Evolutionary conservation across 2,797 vertebrate genomes (phyloP).

Genomic region (Eremophila alpestris): DNA sequence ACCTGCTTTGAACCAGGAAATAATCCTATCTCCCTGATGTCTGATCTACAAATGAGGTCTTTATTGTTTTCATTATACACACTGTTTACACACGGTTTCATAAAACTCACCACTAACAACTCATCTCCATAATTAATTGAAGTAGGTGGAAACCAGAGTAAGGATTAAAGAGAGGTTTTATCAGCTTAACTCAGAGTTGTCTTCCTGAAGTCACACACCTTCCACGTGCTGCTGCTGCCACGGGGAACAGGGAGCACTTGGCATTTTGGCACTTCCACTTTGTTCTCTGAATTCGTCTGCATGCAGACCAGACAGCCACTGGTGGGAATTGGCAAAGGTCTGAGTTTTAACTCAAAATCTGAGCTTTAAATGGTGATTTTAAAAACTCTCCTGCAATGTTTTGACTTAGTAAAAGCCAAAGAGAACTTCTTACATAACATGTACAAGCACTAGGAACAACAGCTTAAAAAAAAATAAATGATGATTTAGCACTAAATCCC

Average conservation of each 20-base stretch:
- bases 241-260: background rate
- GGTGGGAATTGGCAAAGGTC: background rate
- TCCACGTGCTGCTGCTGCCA: accelerated
- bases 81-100: background rate
- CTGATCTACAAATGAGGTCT: background rate
- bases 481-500: background rate
- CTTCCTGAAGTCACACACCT: background rate
- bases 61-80: background rate
- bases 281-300: background rate
- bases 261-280: background rate
- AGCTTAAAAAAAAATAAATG: background rate
- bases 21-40: background rate
- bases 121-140: background rate
- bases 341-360: background rate
- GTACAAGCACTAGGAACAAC: background rate
- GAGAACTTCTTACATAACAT: background rate
- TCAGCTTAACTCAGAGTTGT: background rate
- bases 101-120: background rate
- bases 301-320: background rate
- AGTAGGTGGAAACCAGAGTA: background rate
- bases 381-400: background rate
- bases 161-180: background rate
- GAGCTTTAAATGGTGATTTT: background rate
- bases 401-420: background rate
- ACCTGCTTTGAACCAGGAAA: background rate